Evolutionary conservation across 2,888 invertebrate genomes (phyloP).

Genomic region (Phoenoteleia sp.): DNA sequence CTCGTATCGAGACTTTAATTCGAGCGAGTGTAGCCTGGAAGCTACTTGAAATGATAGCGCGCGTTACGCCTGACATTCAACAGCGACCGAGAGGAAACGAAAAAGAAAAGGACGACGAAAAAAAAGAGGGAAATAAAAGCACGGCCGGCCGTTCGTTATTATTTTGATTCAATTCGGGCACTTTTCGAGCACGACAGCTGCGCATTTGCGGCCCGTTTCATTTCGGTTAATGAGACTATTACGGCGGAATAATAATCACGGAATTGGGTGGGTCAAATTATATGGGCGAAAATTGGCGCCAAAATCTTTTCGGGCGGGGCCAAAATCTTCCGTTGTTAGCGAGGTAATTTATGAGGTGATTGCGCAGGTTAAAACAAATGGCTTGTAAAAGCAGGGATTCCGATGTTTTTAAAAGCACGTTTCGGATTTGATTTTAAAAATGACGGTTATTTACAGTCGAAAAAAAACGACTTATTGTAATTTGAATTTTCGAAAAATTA

Average conservation of each 20-base stretch:
- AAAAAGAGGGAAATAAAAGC: neutral
- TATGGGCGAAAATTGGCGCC: neutral
- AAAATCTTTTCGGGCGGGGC: slow-evolving; percentile 4
- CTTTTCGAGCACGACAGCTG: neutral
- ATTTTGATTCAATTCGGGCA: slow-evolving; percentile 22
- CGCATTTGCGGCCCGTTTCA: slow-evolving; percentile 3
- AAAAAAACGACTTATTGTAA: no score
- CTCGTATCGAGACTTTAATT: slow-evolving; percentile 64
- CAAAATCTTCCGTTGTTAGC: no score
- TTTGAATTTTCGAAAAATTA: no score
- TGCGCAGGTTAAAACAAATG: no score
- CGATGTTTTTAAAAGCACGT: no score
- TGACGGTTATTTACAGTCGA: no score
- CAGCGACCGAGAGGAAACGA: slow-evolving; percentile 29
- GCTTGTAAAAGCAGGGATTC: no score
- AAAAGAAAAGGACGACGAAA: neutral
- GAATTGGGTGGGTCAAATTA: neutral
- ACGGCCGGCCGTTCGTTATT: neutral
- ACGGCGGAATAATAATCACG: slow-evolving; percentile 3
- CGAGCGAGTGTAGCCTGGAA: slow-evolving; percentile 53
- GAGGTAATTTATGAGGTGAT: no score
- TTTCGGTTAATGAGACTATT: slow-evolving; percentile 1
- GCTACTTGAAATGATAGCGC: slow-evolving; percentile 64
- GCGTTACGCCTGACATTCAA: slow-evolving; percentile 60
- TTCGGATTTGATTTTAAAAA: no score